Percentiles rank a stretch among this genome's conserved stretches.
These are phyloP conservation scores for Sebastes flavidus DNA, from an alignment of 2,797 vertebrate genomes.

Conservation along the genomic window DNA sequence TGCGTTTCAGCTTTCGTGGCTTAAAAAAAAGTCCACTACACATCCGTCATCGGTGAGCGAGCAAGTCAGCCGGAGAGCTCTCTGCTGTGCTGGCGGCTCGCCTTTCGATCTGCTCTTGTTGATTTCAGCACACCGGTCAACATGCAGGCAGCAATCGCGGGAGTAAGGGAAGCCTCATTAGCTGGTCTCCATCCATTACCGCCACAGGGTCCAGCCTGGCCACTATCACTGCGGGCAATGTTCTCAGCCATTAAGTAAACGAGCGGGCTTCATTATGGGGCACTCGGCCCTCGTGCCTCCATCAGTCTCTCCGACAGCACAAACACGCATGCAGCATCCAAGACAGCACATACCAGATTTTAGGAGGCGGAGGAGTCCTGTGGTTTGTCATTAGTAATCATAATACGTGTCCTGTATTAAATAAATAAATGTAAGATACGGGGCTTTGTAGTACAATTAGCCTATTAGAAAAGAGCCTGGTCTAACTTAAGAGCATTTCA, in stretches of 20 bases:
- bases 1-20: background rate
- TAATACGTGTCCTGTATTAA: background rate
- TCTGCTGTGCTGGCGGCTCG: conserved; percentile 21
- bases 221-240: conserved; percentile 76
- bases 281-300: conserved; percentile 57
- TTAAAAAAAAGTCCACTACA: conserved; percentile 19
- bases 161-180: conserved; percentile 72
- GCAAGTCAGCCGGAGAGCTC: conserved; percentile 24
- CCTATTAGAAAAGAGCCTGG: background rate
- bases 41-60: conserved; percentile 31
- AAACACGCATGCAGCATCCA: conserved; percentile 20
- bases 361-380: conserved; percentile 7
- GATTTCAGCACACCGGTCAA: conserved; percentile 65
- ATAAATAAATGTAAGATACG: conserved; percentile 4
- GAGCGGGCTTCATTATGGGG: conserved; percentile 79
- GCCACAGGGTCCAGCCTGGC: conserved; percentile 72
- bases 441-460: conserved; percentile 8
- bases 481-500: background rate
- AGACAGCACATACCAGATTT: conserved; percentile 20
- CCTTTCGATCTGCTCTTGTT: conserved; percentile 65
- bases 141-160: conserved; percentile 46
- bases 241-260: conserved; percentile 85
- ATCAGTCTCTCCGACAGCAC: conserved; percentile 69
- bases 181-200: conserved; percentile 79
- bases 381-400: background rate